Percentiles rank a stretch among this genome's conserved stretches.
Evolutionary conservation across 2,797 vertebrate species (phyloP).

Genomic region (Sus cebifrons): DNA sequence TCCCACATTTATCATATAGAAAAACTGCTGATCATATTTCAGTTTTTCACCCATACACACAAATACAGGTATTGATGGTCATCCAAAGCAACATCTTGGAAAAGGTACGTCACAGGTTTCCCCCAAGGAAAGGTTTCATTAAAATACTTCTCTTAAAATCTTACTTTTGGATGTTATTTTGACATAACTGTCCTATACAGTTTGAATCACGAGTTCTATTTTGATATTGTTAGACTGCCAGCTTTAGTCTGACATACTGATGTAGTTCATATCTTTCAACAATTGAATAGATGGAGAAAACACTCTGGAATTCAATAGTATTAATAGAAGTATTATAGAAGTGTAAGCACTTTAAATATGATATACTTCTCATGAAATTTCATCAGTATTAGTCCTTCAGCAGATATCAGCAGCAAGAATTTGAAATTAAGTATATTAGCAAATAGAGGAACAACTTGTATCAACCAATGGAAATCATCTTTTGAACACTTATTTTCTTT

Average conservation of each 20-base stretch:
- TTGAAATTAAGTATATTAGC: conserved; percentile 39
- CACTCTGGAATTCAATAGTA: neutral
- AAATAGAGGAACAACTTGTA: neutral
- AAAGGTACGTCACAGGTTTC: conserved; percentile 55
- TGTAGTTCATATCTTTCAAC: neutral
- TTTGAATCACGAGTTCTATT: conserved; percentile 52
- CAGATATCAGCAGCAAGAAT: neutral
- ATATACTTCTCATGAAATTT: neutral
- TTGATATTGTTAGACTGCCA: neutral
- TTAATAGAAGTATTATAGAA: conserved; percentile 15
- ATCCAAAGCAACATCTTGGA: conserved; percentile 16
- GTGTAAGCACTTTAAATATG: neutral
- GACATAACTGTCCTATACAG: conserved; percentile 33
- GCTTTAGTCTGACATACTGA: neutral
- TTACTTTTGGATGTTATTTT: conserved; percentile 59
- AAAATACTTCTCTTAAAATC: conserved; percentile 59
- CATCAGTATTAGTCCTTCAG: neutral
- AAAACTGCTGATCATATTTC: neutral
- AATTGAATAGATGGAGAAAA: neutral
- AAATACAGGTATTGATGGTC: neutral
- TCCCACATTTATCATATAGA: neutral
- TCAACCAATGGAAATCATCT: conserved; percentile 34
- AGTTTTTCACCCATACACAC: neutral
- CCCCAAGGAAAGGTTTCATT: conserved; percentile 30
- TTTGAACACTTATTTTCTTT: neutral